Base-by-base conservation (phyloP, 2,888 invertebrate species). In the Pilophorus perplexus region DNA sequence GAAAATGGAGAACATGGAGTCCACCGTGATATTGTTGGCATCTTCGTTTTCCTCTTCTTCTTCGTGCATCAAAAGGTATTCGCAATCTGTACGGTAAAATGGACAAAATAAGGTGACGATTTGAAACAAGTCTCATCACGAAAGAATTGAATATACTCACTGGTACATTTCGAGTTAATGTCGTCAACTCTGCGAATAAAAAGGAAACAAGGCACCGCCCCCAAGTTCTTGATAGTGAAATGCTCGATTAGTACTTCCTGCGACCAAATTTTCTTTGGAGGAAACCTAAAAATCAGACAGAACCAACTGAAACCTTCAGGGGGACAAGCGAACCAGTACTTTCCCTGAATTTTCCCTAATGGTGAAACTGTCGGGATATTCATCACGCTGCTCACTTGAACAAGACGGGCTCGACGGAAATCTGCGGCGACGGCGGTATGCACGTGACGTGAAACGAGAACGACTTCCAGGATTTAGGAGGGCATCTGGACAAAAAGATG, bases 331-430 rank as follows among this genome's bases (percentile, higher is more conserved):
- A n/a, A n/a, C n/a, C n/a, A n/a, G n/a, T n/a, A n/a, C n/a, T n/a
- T n/a, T n/a, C n/a, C n/a, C n/a, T n/a, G n/a, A n/a, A n/a, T n/a
- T n/a, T n/a, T n/a, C n/a, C n/a, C n/a, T n/a, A n/a, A n/a, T n/a
- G n/a, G n/a, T n/a, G n/a, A n/a, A n/a, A n/a, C n/a, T n/a, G n/a
- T n/a, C n/a, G n/a, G n/a, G n/a, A n/a, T n/a, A n/a, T n/a, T n/a
- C n/a, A n/a, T n/a, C n/a, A n/a, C n/a, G n/a, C 55, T 18, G 22
- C 48, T 28, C n/a, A 66, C 66, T 28, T 66, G 55, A 66, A 55
- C 3, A 54, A 57, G 3, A 48, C 28, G 1, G 66, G 55, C 6
- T 66, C 52, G 2, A 66, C 33, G 3, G 55, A 48, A 16, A 66
- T 55, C 14, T 57, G 46, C 6, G 66, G 66, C 12, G 44, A 33